These are phyloP conservation scores for Araneus ventricosus DNA, from an alignment of 1,140 invertebrate species.

Conservation along the genomic window DNA sequence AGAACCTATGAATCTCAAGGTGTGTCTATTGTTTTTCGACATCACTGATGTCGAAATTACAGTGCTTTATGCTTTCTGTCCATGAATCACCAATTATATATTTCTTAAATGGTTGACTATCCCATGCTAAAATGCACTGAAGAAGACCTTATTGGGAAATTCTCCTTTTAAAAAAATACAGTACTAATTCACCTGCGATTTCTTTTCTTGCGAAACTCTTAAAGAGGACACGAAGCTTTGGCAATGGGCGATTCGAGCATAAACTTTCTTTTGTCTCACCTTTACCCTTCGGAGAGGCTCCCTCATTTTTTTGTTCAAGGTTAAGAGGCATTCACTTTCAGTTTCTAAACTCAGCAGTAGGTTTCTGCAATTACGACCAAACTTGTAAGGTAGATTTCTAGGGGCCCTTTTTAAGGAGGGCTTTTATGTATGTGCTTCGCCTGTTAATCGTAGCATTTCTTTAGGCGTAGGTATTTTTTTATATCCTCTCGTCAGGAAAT, in stretches of 20 bases:
- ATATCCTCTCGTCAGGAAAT: background rate
- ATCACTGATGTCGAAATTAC: background rate
- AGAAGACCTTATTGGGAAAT: background rate
- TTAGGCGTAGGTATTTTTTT: background rate
- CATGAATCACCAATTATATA: background rate
- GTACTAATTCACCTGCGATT: background rate
- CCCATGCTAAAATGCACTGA: background rate
- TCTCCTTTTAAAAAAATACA: background rate
- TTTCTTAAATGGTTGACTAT: background rate
- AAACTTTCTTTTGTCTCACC: constrained; percentile 53
- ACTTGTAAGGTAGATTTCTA: constrained; percentile 3
- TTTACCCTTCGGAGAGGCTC: constrained; percentile 20
- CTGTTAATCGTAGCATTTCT: constrained; percentile 20
- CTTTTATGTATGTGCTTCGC: background rate
- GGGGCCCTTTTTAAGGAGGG: background rate
- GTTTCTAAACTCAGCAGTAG: constrained; percentile 55
- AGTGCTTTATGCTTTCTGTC: background rate
- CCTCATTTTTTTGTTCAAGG: background rate
- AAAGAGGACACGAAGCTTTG: background rate
- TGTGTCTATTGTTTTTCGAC: background rate
- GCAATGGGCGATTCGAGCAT: constrained; percentile 4
- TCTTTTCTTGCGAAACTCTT: background rate
- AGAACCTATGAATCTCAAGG: background rate
- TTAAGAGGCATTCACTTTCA: constrained; percentile 24
- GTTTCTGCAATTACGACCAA: constrained; percentile 24